Conservation (phyloP, 2,888 invertebrate genomes). For the Drosophila falleni region DNA sequence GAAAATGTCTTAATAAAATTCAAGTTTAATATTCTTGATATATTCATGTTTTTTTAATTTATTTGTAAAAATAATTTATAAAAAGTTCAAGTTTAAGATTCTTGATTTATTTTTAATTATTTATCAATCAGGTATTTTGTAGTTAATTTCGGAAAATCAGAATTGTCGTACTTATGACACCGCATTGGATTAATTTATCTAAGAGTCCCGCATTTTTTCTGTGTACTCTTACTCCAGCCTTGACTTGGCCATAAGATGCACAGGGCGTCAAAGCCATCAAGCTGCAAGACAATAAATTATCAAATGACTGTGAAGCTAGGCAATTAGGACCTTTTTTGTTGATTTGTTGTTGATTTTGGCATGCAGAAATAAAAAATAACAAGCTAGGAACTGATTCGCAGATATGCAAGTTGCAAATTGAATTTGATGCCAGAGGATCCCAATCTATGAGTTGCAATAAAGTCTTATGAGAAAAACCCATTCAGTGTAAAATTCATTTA, state of each 20-base stretch:
- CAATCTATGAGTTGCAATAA: slow-evolving; percentile 17
- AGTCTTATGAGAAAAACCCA: slow-evolving; percentile 1
- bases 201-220: no score
- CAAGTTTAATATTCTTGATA: no score
- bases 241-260: slow-evolving; percentile 4
- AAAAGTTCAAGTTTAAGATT: no score
- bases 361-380: slow-evolving; percentile 28
- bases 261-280: slow-evolving; percentile 43
- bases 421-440: slow-evolving; percentile 54
- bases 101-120: no score
- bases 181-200: no score
- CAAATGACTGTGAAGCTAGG: slow-evolving; percentile 56
- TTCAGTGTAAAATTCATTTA: not conserved
- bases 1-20: no score
- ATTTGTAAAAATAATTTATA: no score
- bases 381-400: slow-evolving; percentile 31
- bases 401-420: slow-evolving; percentile 65
- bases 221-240: slow-evolving; percentile 24
- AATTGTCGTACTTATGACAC: no score
- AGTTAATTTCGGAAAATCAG: no score
- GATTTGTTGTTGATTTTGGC: slow-evolving; percentile 27
- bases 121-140: no score
- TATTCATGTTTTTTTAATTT: no score
- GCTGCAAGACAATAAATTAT: slow-evolving; percentile 73
- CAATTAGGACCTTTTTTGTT: slow-evolving; percentile 60